A percentile compares a stretch with the other conserved stretches of the same genome.
phyloP scores from a whole-genome alignment of 1,140 invertebrate genomes.

The Drosophila busckii region DNA sequence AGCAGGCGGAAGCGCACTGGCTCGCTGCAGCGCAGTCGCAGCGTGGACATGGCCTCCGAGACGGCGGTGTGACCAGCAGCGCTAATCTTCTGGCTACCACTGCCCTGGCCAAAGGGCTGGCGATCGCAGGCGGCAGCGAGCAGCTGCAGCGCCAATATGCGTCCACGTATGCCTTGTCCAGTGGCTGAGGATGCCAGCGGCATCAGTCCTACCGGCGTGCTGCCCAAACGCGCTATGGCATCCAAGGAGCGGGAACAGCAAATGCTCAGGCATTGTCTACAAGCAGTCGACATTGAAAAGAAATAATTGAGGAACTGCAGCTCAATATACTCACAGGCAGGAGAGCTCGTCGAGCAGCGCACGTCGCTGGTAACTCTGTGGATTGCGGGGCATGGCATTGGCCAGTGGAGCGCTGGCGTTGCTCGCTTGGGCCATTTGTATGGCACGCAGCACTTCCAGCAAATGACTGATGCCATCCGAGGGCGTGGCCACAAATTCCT shows the following conservation, averaged over 20 bases:
- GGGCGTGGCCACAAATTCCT: conserved; percentile 91
- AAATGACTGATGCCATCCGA: conserved; percentile 90
- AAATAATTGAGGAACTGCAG: neutral
- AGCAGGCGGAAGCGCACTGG: conserved; percentile 94
- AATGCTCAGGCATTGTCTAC: conserved; percentile 88
- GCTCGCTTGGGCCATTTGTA: conserved; percentile 85
- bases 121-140: conserved; percentile 87
- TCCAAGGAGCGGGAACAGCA: conserved; percentile 88
- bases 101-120: conserved; percentile 79
- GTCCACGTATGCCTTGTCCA: conserved; percentile 71
- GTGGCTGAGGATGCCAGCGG: conserved; percentile 88
- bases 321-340: conserved; percentile 83
- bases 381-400: conserved; percentile 79
- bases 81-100: conserved; percentile 62
- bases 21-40: conserved; percentile 93
- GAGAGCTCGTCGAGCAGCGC: conserved; percentile 92
- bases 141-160: conserved; percentile 81
- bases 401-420: conserved; percentile 53
- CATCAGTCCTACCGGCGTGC: conserved; percentile 90
- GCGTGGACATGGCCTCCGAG: conserved; percentile 92
- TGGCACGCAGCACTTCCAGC: conserved; percentile 89
- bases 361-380: conserved; percentile 83
- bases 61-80: conserved; percentile 87
- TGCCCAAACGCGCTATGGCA: conserved; percentile 85
- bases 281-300: neutral